Evolutionary conservation across 2,888 invertebrate genomes (phyloP), one percentile per base, ranked within the genome.

Genomic region (Pilophorus perplexus): DNA sequence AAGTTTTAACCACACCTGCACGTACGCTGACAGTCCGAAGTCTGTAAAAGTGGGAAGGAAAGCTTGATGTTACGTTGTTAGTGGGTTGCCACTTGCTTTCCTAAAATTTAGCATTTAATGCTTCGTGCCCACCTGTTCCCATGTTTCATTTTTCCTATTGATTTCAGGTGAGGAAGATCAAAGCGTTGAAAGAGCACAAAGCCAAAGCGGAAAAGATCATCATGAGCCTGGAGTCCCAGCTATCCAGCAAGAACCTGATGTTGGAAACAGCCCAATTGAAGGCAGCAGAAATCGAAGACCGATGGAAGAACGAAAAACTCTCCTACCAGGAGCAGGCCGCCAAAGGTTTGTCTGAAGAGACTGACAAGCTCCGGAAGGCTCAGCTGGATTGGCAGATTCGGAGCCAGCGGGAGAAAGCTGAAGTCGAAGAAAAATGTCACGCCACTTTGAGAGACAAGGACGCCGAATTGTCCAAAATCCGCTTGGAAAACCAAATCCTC

Each of bases 121-220:
- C n/a, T n/a, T n/a, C n/a, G n/a, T n/a, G n/a, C n/a, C n/a, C n/a
- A n/a, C n/a, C n/a, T n/a, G n/a, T n/a, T n/a, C n/a, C n/a, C n/a
- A n/a, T n/a, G n/a, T n/a, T n/a, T n/a, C n/a, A n/a, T n/a, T n/a
- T n/a, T n/a, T n/a, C n/a, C n/a, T n/a, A n/a, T n/a, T n/a, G n/a
- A n/a, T n/a, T n/a, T n/a, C n/a, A n/a, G n/a, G n/a, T n/a, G n/a
- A 70, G 72, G 25, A 72, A 73, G 57, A 70, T 74, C 12, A 68
- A 72, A 20, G 38, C 68, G 6, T 54, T 75, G 16, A 72, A 74
- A 67, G 73, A 70, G 27, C 67, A 67, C 23, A 50, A 65, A 42
- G 33, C 46, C 16, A 62, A 66, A 28, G 54, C 62, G 10, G 67
- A 67, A 42, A 67, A 54, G 22, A 52, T 66, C n/a, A 60, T 72